A percentile compares a stretch with the other conserved stretches of the same genome.
Conservation (phyloP, 2,113 vertebrate genomes). For the Sarotherodon lohbergeri region DNA sequence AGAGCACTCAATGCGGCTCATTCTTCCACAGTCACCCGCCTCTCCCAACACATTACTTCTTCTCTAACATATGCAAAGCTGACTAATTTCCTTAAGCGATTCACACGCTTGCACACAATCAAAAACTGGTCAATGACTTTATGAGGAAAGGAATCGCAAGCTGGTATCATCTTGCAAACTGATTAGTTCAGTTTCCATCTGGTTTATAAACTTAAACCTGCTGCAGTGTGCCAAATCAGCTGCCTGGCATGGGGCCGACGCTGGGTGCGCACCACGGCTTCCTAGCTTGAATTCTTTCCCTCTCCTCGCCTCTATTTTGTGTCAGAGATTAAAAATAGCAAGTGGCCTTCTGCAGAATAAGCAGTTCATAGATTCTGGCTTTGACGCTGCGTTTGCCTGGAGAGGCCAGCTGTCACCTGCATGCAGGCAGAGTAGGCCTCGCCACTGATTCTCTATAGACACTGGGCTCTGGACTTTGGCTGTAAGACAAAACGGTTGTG, state of each 20-base stretch:
- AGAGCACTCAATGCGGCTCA: accelerated
- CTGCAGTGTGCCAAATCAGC: constrained; percentile 60
- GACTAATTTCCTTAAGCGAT: neutral
- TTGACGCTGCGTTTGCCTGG: constrained; percentile 57
- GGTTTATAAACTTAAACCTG: constrained; percentile 50
- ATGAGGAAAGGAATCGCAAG: constrained; percentile 7
- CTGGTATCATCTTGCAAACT: constrained; percentile 27
- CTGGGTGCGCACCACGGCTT: constrained; percentile 23
- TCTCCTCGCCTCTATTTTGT: constrained; percentile 46
- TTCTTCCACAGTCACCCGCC: neutral
- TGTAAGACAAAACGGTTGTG: neutral
- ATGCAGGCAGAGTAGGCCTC: constrained; percentile 23
- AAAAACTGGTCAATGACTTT: neutral
- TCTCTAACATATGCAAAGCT: neutral
- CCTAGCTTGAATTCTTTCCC: constrained; percentile 13
- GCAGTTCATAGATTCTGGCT: constrained; percentile 67
- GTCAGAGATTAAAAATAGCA: constrained; percentile 71
- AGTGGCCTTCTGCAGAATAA: constrained; percentile 69
- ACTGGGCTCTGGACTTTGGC: constrained; percentile 17
- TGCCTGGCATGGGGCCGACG: constrained; percentile 47
- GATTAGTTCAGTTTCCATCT: constrained; percentile 57
- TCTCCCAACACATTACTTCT: neutral
- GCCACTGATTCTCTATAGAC: constrained; percentile 11
- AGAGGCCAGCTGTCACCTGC: constrained; percentile 72
- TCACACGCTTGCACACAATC: neutral